These are phyloP conservation scores for Theretra japonica DNA, from an alignment of 2,888 invertebrate species.

Conservation along the genomic window DNA sequence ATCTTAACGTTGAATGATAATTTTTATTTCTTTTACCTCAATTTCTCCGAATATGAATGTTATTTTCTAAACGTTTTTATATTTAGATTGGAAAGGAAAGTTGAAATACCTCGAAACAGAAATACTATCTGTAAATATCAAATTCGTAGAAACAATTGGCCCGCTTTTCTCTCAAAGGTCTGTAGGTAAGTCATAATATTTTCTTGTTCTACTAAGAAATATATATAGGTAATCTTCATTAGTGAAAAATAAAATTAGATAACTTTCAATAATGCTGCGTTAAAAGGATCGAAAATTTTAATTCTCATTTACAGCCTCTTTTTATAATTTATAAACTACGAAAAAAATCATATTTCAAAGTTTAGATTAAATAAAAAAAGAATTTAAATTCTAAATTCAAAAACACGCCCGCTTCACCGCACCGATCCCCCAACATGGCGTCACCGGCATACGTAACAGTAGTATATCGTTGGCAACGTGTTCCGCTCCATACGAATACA, in stretches of 20 bases:
- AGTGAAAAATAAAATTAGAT: neutral
- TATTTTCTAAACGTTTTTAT: neutral
- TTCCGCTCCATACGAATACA: constrained; percentile 15
- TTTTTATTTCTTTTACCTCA: neutral
- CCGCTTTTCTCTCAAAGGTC: neutral
- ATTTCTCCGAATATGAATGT: neutral
- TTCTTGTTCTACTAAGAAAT: neutral
- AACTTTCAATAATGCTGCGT: neutral
- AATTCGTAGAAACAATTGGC: neutral
- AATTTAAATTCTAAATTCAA: neutral
- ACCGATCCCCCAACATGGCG: neutral
- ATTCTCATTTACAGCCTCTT: neutral
- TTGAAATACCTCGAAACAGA: neutral
- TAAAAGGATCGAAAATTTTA: neutral
- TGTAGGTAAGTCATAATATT: neutral
- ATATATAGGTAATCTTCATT: neutral
- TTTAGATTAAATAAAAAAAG: neutral
- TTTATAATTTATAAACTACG: no score
- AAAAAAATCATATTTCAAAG: no score
- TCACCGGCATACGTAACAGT: constrained; percentile 9
- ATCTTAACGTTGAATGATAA: neutral
- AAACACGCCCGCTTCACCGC: neutral
- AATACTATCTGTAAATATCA: neutral
- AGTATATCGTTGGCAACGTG: constrained; percentile 1
- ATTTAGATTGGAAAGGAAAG: neutral